phyloP scores from a whole-genome alignment of 1,140 invertebrate species.

The Bombus terrestris region DNA sequence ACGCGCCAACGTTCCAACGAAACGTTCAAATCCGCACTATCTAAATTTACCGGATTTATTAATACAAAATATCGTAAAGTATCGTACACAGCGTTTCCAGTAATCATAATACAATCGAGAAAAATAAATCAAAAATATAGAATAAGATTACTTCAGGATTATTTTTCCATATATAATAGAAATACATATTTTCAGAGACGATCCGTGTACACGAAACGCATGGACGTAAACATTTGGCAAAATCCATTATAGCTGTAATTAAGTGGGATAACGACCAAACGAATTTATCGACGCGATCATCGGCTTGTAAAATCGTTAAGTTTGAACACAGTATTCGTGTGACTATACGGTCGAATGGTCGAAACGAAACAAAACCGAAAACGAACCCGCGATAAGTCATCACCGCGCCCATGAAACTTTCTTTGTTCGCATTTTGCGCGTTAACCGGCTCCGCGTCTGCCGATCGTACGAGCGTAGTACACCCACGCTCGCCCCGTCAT shows the following conservation, averaged over 20 bases:
- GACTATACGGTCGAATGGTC: background rate
- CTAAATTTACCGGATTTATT: too few species aligned
- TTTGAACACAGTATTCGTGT: background rate
- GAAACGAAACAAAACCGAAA: slow-evolving; percentile 8
- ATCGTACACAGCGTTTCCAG: too few species aligned
- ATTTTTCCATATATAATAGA: too few species aligned
- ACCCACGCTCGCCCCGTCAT: slow-evolving; percentile 22
- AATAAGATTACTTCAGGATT: too few species aligned
- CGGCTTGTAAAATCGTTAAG: background rate
- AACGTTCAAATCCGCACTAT: too few species aligned
- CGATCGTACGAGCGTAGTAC: slow-evolving; percentile 35
- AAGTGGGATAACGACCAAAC: background rate
- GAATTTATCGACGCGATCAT: slow-evolving; percentile 14
- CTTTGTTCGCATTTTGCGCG: slow-evolving; percentile 30
- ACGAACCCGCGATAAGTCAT: slow-evolving; percentile 32
- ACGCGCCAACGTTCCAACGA: too few species aligned
- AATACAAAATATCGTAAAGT: too few species aligned
- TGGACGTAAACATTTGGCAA: too few species aligned
- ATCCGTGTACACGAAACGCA: too few species aligned
- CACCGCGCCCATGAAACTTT: slow-evolving; percentile 47
- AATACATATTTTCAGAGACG: too few species aligned
- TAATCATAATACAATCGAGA: too few species aligned
- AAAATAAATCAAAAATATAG: too few species aligned
- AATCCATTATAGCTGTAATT: background rate
- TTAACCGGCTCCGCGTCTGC: slow-evolving; percentile 4